Evolutionary conservation across 2,888 invertebrate species (phyloP).

Genomic region (Palloptera scutellata): DNA sequence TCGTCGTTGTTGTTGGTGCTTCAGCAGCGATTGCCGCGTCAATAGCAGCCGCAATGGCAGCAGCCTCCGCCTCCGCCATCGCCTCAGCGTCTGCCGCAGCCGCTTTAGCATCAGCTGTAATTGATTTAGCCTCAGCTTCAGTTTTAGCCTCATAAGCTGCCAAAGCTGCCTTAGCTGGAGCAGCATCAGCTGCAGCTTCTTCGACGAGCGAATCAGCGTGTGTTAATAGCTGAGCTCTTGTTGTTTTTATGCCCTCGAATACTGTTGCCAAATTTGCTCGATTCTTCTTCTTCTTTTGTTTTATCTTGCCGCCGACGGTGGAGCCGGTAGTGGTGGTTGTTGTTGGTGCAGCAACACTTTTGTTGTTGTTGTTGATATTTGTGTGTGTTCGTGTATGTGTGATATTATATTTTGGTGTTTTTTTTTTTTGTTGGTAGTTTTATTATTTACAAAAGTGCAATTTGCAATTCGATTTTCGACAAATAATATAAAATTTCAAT

Average conservation of each 20-base stretch:
- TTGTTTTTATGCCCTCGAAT: slow-evolving; percentile 4
- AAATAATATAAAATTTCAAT: neutral
- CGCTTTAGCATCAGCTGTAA: neutral
- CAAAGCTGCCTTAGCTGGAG: no score
- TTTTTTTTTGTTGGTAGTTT: neutral
- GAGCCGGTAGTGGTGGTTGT: neutral
- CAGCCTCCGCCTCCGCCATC: neutral
- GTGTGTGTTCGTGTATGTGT: slow-evolving; percentile 9
- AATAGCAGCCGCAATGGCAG: neutral
- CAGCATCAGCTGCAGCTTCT: no score
- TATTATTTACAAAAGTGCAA: slow-evolving; percentile 6
- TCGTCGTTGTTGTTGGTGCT: neutral
- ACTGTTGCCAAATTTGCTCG: slow-evolving; percentile 18
- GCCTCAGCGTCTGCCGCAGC: neutral
- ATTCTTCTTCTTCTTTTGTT: slow-evolving; percentile 16
- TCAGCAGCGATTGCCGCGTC: neutral
- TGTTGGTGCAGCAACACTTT: neutral
- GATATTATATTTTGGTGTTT: neutral
- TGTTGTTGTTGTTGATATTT: slow-evolving; percentile 2
- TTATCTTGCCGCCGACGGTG: neutral
- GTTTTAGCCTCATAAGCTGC: neutral
- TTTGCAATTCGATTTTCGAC: neutral
- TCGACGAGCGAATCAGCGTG: no score
- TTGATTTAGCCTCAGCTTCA: neutral
- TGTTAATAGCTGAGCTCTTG: no score